Base-by-base conservation (phyloP, 2,113 vertebrate species). In the Nothobranchius furzeri region DNA sequence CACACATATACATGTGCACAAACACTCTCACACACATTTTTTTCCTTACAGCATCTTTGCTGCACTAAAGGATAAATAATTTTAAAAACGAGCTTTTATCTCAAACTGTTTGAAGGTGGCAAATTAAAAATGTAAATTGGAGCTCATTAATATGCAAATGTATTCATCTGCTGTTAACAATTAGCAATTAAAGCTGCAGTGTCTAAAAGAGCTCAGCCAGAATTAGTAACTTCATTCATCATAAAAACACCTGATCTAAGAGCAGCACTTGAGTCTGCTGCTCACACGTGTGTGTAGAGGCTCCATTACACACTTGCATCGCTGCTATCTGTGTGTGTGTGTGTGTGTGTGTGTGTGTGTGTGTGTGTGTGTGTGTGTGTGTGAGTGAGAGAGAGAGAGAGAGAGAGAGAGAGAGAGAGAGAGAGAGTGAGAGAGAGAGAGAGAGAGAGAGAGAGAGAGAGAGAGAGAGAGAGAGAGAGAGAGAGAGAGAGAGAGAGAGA, bases 101-200 rank as follows among this genome's bases (percentile, higher is more conserved):
- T 97, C 96, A 94, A 95, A 96, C 95, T 95, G 96, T 99, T 98
- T 98, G 97, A 98, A 99, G 95, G 96, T 96, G 95, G 95, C 95
- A 98, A 98, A 99, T 99, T 98, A 98, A 99, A 99, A 98, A 98
- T 99, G 96, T 95, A 99, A 99, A 99, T 99, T 96, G 92, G 93
- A 94, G 92, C 94, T 98, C 95, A 99, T 99, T 99, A 98, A 98
- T 98, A 99, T 99, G 97, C 96, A 98, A 98, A 99, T 98, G 90
- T 98, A 99, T 99, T 96, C 96, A 93, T 96, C 96, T 94, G 84
- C 95, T 95, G 96, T 97, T 98, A 99, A 98, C 96, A 98, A 99
- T 99, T 99, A 98, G 96, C 97, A 98, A 98, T 99, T 99, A 98
- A 98, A 97, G 95, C 95, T 94, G 94, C 96, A 96, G 96, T 96